These are phyloP conservation scores for Gambusia yucatana DNA, from an alignment of 2,797 vertebrate species.

Conservation along the genomic window DNA sequence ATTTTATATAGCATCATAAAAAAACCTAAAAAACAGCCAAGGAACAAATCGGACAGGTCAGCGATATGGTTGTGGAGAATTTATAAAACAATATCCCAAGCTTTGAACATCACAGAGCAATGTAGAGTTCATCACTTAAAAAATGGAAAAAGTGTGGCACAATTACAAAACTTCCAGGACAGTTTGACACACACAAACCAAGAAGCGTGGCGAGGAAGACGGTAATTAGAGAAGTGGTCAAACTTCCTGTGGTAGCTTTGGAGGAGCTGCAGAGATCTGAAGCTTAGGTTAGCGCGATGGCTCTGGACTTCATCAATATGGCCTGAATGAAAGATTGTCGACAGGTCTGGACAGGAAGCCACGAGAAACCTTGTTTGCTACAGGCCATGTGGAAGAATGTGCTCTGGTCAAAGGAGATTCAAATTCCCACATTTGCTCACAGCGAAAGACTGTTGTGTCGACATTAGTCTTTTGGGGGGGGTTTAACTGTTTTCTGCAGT, in stretches of 20 bases:
- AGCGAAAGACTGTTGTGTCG: no score
- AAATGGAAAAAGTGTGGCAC: neutral
- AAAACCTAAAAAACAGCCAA: neutral
- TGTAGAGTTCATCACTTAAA: neutral
- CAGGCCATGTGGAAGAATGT: neutral
- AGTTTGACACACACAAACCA: neutral
- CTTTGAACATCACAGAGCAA: neutral
- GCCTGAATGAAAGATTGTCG: neutral
- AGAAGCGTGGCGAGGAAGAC: neutral
- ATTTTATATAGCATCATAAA: neutral
- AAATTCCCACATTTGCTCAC: no score
- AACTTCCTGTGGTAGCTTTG: neutral
- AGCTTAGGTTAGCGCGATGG: neutral
- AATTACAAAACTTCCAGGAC: neutral
- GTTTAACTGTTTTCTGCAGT: neutral
- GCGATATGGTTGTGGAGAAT: neutral
- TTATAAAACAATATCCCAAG: neutral
- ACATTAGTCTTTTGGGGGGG: no score
- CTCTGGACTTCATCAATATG: neutral
- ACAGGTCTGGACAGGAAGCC: neutral
- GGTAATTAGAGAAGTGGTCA: neutral
- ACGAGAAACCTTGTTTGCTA: neutral
- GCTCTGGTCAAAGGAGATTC: no score
- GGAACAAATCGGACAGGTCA: neutral
- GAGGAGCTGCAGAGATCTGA: neutral